Percentiles rank a stretch among this genome's conserved stretches.
Conservation (phyloP, 2,797 vertebrate genomes). For the Bovichtus variegatus region DNA sequence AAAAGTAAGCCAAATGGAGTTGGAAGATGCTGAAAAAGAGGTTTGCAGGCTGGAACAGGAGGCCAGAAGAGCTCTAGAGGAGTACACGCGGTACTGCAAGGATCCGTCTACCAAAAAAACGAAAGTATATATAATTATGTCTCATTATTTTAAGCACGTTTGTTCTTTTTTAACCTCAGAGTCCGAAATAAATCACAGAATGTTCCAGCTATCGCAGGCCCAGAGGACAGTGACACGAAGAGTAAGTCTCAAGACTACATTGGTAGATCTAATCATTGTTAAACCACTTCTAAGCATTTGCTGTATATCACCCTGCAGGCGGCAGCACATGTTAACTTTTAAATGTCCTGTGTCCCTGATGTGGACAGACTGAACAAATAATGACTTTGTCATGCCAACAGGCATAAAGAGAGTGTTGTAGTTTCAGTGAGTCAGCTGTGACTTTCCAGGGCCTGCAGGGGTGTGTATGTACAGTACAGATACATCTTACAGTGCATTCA, state of each 20-base stretch:
- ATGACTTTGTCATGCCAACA: constrained; percentile 40
- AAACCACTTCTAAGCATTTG: constrained; percentile 31
- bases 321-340: constrained; percentile 41
- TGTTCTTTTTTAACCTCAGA: constrained; percentile 55
- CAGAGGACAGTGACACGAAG: constrained; percentile 40
- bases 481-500: constrained; percentile 16
- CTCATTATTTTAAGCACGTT: constrained; percentile 3
- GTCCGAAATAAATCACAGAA: constrained; percentile 71
- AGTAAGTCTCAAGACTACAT: constrained; percentile 49
- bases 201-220: constrained; percentile 10
- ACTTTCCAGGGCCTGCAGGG: constrained; percentile 26
- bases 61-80: constrained; percentile 62
- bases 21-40: constrained; percentile 62
- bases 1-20: constrained; percentile 38
- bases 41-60: constrained; percentile 67
- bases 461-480: constrained; percentile 17
- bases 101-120: neutral
- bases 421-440: constrained; percentile 31
- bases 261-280: constrained; percentile 20
- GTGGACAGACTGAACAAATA: constrained; percentile 44
- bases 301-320: constrained; percentile 14
- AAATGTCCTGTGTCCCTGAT: constrained; percentile 18
- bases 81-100: constrained; percentile 73
- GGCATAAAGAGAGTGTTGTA: constrained; percentile 32
- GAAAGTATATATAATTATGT: neutral